Percentiles rank a stretch among this genome's conserved stretches.
Evolutionary conservation across 2,797 vertebrate genomes (phyloP).

Genomic region (Sorex maritimensis): DNA sequence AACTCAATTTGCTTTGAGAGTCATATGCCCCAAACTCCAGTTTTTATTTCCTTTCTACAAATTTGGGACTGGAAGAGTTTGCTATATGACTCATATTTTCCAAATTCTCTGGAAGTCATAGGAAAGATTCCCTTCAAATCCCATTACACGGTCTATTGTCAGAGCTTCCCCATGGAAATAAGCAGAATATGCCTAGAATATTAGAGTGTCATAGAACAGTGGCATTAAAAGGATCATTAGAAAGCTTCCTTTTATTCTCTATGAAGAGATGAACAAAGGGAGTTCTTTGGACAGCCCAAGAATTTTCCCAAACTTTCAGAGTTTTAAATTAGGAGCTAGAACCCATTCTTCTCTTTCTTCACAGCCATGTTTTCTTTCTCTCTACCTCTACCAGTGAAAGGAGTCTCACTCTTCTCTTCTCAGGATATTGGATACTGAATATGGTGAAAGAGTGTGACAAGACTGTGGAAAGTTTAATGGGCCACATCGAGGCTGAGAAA

Average conservation of each 20-base stretch:
- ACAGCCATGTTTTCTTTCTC: background rate
- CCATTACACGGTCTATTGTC: conserved; percentile 63
- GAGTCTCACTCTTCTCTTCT: conserved; percentile 17
- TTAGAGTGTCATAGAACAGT: conserved; percentile 31
- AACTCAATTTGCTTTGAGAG: conserved; percentile 67
- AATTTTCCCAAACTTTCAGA: conserved; percentile 31
- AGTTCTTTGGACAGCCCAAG: conserved; percentile 15
- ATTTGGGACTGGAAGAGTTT: conserved; percentile 8
- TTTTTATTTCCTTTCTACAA: conserved; percentile 72
- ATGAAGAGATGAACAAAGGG: conserved; percentile 38
- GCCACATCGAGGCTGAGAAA: conserved; percentile 72
- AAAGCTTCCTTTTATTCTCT: conserved; percentile 45
- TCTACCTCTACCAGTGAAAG: background rate
- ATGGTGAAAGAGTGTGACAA: background rate
- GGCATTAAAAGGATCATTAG: background rate
- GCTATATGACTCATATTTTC: conserved; percentile 73
- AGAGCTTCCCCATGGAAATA: conserved; percentile 61
- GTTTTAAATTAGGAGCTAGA: conserved; percentile 60
- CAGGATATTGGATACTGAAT: background rate
- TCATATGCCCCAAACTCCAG: conserved; percentile 15
- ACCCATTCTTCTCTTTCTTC: background rate
- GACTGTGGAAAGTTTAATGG: conserved; percentile 66
- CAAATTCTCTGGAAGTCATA: conserved; percentile 68
- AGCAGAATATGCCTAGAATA: conserved; percentile 42
- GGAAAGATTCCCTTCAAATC: conserved; percentile 71